phyloP scores from a whole-genome alignment of 1,140 invertebrate genomes.

The Tetramorium simillimum region DNA sequence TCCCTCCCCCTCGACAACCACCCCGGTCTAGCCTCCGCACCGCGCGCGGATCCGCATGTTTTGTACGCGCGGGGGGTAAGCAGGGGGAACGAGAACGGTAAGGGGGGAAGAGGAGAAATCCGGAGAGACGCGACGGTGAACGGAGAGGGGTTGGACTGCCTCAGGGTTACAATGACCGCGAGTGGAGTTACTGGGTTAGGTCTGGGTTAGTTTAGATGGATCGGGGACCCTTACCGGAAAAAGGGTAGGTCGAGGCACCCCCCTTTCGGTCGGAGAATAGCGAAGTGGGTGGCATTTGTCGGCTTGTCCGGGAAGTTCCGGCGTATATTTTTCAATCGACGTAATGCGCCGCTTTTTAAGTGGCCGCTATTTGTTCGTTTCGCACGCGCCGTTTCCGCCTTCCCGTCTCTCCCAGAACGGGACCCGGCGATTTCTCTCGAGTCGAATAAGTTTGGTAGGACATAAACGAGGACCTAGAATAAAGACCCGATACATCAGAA shows the following conservation, averaged over 20 bases:
- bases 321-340: slow-evolving; percentile 41
- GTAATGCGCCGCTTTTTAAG: slow-evolving; percentile 39
- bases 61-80: slow-evolving; percentile 12
- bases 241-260: not conserved
- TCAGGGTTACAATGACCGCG: slow-evolving; percentile 51
- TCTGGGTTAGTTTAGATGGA: slow-evolving; percentile 46
- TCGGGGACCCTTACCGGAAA: slow-evolving; percentile 8
- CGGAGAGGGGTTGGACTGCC: slow-evolving; percentile 12
- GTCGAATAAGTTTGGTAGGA: not conserved
- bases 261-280: not conserved
- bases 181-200: slow-evolving; percentile 55
- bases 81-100: not conserved
- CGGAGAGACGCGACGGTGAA: slow-evolving; percentile 1
- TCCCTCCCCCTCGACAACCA: not conserved
- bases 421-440: not conserved
- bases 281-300: slow-evolving; percentile 12
- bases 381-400: not conserved
- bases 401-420: not conserved
- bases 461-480: not conserved
- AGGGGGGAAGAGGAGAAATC: not conserved
- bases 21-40: not conserved
- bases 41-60: slow-evolving; percentile 18
- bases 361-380: not conserved
- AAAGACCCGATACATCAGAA: not conserved
- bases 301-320: slow-evolving; percentile 31